Conservation (phyloP, 2,797 vertebrate species). For the Cossypha polioptera region DNA sequence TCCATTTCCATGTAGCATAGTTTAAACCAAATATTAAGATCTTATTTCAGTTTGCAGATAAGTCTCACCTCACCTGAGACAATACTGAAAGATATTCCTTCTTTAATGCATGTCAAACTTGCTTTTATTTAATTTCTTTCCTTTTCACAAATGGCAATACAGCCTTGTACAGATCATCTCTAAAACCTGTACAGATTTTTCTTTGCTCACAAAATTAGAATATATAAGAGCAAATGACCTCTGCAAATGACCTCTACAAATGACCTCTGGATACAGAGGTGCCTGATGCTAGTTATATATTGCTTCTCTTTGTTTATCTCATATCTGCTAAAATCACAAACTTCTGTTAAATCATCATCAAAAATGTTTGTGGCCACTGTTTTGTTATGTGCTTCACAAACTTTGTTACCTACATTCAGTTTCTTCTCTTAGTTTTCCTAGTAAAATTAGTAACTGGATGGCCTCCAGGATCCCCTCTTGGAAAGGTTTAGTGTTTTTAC, state of each 20-base stretch:
- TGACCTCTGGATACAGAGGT: not conserved
- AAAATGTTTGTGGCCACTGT: not conserved
- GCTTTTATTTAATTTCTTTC: not conserved
- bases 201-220: not conserved
- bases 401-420: not conserved
- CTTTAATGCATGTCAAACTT: not conserved
- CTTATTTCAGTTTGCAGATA: not conserved
- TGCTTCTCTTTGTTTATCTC: not conserved
- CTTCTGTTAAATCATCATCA: not conserved
- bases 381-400: not conserved
- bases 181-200: not conserved
- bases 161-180: not conserved
- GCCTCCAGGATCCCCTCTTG: not conserved
- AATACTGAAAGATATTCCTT: not conserved
- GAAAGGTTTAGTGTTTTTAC: not conserved
- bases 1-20: not conserved
- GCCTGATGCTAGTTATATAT: not conserved
- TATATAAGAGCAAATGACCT: not conserved
- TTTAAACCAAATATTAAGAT: not conserved
- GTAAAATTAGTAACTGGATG: not conserved
- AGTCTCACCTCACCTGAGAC: not conserved
- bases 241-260: too few species aligned
- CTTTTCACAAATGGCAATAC: not conserved
- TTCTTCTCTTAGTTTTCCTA: not conserved
- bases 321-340: not conserved